phyloP scores from a whole-genome alignment of 2,888 invertebrate genomes.

The Andricus quercusramuli region DNA sequence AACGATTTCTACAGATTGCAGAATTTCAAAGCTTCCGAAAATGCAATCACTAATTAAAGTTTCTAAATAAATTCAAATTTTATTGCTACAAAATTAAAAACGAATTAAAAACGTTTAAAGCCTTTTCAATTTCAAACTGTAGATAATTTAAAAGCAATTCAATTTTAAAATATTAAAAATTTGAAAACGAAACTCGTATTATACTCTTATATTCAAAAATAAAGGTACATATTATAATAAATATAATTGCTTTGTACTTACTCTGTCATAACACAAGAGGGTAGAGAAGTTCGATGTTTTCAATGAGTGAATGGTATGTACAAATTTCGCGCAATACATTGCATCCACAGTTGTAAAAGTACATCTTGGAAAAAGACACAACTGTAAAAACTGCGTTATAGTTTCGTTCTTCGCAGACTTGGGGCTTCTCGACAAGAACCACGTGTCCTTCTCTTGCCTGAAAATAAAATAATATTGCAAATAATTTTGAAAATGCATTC shows the following conservation, averaged over 20 bases:
- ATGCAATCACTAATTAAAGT: too few relatives aligned
- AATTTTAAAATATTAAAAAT: too few relatives aligned
- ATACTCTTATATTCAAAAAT: too few relatives aligned
- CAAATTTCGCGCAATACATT: conserved; percentile 97
- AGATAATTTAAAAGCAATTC: too few relatives aligned
- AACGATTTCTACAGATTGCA: too few relatives aligned
- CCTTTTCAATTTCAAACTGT: too few relatives aligned
- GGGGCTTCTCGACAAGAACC: conserved; percentile 92
- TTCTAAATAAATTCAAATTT: too few relatives aligned
- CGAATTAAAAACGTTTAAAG: too few relatives aligned
- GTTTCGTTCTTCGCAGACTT: conserved; percentile 97
- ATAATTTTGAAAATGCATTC: conserved; percentile 15
- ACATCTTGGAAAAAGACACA: conserved; percentile 97
- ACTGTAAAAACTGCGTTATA: conserved; percentile 96
- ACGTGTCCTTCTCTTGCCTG: conserved; percentile 89
- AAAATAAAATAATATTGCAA: conserved; percentile 80
- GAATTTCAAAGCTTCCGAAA: too few relatives aligned
- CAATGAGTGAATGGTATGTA: conserved; percentile 95
- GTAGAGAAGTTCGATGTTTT: conserved; percentile 99
- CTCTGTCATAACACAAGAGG: conserved; percentile 97
- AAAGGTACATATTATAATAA: background rate
- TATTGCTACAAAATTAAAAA: too few relatives aligned
- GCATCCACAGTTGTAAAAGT: conserved; percentile 98
- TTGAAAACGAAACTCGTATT: too few relatives aligned
- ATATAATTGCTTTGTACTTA: conserved; percentile 78